Evolutionary conservation across 2,113 vertebrate species (phyloP).

Genomic region (Acanthisitta chloris): DNA sequence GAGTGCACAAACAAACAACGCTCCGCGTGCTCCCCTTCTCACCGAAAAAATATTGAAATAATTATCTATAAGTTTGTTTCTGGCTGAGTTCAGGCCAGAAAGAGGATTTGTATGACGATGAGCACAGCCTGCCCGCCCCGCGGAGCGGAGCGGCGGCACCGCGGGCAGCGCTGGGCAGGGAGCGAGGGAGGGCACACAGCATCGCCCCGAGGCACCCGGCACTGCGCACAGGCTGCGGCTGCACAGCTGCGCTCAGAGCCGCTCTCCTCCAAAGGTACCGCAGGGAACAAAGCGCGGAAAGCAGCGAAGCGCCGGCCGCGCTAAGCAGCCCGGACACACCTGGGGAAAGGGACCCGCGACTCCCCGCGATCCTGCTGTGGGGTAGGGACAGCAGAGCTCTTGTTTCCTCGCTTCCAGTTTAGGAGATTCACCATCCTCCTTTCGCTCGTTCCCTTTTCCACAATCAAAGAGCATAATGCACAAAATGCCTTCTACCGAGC

Average conservation of each 20-base stretch:
- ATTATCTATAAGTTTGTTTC: background rate
- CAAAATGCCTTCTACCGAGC: slow-evolving; percentile 32
- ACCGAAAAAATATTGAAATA: background rate
- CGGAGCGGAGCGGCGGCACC: too few species aligned
- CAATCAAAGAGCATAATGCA: background rate
- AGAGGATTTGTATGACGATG: too few species aligned
- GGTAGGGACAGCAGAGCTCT: background rate
- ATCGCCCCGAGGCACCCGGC: fast-evolving
- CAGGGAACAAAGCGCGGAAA: background rate
- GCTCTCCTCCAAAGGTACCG: background rate
- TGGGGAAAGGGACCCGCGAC: background rate
- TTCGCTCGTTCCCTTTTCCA: background rate
- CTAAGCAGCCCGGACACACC: background rate
- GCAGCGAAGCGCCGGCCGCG: background rate
- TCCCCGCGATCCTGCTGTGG: background rate
- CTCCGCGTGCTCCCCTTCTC: background rate
- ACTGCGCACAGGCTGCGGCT: fast-evolving
- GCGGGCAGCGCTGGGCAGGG: too few species aligned
- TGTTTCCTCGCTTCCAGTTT: background rate
- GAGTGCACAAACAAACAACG: background rate
- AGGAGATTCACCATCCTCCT: background rate
- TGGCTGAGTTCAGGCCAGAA: background rate
- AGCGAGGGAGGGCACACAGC: too few species aligned
- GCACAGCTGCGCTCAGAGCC: background rate
- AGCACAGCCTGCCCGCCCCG: too few species aligned